Base-by-base conservation (phyloP, 1,140 invertebrate genomes). In the Manduca sexta region DNA sequence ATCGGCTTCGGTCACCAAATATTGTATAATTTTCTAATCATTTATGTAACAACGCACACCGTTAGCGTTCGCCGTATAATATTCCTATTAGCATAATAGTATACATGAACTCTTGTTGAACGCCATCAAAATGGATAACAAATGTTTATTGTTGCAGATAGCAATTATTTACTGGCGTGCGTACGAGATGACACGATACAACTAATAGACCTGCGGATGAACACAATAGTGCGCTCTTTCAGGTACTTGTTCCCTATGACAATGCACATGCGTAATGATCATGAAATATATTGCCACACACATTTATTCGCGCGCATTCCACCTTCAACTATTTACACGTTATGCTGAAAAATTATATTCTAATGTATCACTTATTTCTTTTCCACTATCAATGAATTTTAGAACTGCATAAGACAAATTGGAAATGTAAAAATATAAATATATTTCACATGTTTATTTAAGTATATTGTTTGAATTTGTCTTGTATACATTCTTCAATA, bases 131-230 rank as follows among this genome's bases (percentile, higher is more conserved):
- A 35, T n/a, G n/a, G 33, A 35, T 35, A 35, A 35, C 13, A 35
- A 35, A 35, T 12, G 21, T 42, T 40, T 49, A 33, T 58, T 64
- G 71, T 89, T 91, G 44, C 89, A 97, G 97, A 98, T 90, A 92
- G 92, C 60, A 93, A 94, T 84, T 95, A 93, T 82, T 88, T 99
- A 39, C 86, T 99, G 59, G 93, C 93, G 66, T 98, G 96, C 80
- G 94, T 96, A 31, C 88, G 97, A 73, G 97, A 99, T 87, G 96
- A 99, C 87, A 96, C 95, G 26, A 88, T 99, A 57, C 95, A 96
- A 81, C 88, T 98, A 15, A 91, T 99, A 67, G 98, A 99, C 87
- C 88, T 99, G 45, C 89, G 97, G 60, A 97, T 95, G 92, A 97
- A 97, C 83, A 92, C 95, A 81, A 94, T 98, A 37, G 90, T 96